Evolutionary conservation across 2,888 invertebrate genomes (phyloP), one percentile per base, ranked within the genome.

Genomic region (Clepsis dumicolana): DNA sequence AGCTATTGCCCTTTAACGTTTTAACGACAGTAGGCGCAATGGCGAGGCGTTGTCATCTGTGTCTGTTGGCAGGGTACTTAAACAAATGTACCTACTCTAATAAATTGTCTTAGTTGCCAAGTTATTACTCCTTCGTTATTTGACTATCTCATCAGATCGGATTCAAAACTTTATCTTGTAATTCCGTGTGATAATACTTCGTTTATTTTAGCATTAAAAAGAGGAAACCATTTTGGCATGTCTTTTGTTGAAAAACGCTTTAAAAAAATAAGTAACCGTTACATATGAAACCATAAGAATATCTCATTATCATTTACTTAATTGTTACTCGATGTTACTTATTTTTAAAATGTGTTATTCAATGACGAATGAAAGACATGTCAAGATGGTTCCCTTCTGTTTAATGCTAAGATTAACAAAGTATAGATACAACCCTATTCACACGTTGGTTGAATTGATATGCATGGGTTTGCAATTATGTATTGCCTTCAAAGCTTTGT

Each of bases 1-100:
- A 48, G 48, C 48, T 48, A 48, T 48, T 48, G 21, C 48, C 48
- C 21, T 48, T 48, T 48, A 48, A 48, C 48, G 21, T 48, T 41
- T 48, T 48, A 48, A 48, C 48, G 48, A 21, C 48, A 12, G 21
- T 12, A 18, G 48, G 48, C 48, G 48, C 21, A 48, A 48, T 48
- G 48, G 21, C 21, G 48, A 48, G 48, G 48, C 48, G 48, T 48
- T 12, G 48, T 21, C 21, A 48, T 16, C 41, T 16, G 21, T 10
- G 21, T 21, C 48, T 21, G 21, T 48, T 48, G 12, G 48, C 21
- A 48, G 48, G 10, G 44, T 21, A 48, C 48, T 12, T 21, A 21
- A 48, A 12, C 2, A 35, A 21, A 48, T 2, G n/a, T 38, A 48
- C 21, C 1, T 48, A 48, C 48, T 48, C 21, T 48, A 21, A 12